Evolutionary conservation across 64 coral and sea anemone species (phyloP), one percentile per base, ranked within the genome.

Genomic region (Stichodactyla helianthus): DNA sequence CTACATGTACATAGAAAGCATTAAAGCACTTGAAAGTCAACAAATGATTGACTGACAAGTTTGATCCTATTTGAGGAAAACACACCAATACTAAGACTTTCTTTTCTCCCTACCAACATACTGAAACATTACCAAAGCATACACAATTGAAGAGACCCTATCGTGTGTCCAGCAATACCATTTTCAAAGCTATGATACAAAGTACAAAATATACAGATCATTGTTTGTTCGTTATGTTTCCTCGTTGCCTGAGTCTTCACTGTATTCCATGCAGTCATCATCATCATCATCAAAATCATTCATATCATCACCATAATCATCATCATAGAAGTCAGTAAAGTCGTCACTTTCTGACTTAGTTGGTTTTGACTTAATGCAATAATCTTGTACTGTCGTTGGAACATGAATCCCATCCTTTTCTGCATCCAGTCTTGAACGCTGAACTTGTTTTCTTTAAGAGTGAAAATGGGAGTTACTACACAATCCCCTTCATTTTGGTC

Each of bases 261-360:
- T 99, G 76, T 99, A 94, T 65, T 92, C 97, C 82, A 95, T 86
- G 54, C 90, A 89, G 77, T 97, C 91, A 52, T 98, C 96, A 10
- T 99, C 92, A 10, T 94, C 97, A 63, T 99, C 97, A 76, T 99
- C 97, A 10, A 94, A 93, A 51, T 94, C 92, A 84, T 99, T 93
- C 60, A 99, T 82, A 83, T 99, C 97, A 88, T 99, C 97, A 8
- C 90, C 97, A 91, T 99, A 99, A 89, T 99, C 97, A 71, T 99
- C 97, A 83, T 94, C 93, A 44, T 95, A 92, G 77, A 99, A 99
- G 91, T 99, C 97, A 70, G 87, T 94, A 70, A 99, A 77, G 59
- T 99, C 97, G 28, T 99, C 97, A 67, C 88, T 79, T 82, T 99
- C 97, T 54, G 97, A 92, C 53, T 89, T 91, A n/a, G 88, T 84